Conservation (phyloP, 2,888 invertebrate genomes). For the Boloria selene region DNA sequence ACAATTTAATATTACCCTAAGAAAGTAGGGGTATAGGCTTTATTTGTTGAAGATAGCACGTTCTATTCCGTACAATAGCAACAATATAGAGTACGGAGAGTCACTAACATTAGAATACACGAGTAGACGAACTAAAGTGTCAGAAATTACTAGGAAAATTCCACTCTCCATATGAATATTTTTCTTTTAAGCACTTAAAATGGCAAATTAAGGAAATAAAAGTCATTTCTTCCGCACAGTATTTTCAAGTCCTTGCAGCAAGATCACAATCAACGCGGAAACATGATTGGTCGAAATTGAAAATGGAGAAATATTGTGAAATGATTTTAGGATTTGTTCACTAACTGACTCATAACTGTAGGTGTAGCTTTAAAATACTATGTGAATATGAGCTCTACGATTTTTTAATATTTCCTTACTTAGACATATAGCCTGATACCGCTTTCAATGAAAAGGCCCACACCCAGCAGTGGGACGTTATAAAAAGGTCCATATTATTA, state of each 20-base stretch:
- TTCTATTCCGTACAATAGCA: too few species aligned
- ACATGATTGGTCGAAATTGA: conserved; percentile 32
- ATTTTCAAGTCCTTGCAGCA: conserved; percentile 35
- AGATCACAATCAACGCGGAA: conserved; percentile 32
- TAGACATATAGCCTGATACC: not conserved
- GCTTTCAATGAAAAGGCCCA: too few species aligned
- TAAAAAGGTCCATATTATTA: not conserved
- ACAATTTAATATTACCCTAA: too few species aligned
- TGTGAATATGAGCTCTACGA: not conserved
- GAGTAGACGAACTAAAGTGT: too few species aligned
- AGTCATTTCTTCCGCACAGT: conserved; percentile 24
- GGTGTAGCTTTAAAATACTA: conserved; percentile 31
- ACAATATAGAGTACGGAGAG: too few species aligned
- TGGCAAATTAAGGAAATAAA: conserved; percentile 27
- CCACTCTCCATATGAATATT: conserved; percentile 17
- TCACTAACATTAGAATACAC: too few species aligned
- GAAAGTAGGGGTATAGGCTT: too few species aligned
- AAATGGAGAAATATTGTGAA: conserved; percentile 29
- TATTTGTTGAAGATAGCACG: too few species aligned
- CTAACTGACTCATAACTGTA: not conserved
- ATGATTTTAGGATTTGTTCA: conserved; percentile 15
- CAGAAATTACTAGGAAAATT: not conserved
- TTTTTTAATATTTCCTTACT: not conserved
- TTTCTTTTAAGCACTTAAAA: conserved; percentile 1
- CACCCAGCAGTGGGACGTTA: too few species aligned